Base-by-base conservation (phyloP, 35 echinoderm and acorn worm species). In the Ptychodera flava region DNA sequence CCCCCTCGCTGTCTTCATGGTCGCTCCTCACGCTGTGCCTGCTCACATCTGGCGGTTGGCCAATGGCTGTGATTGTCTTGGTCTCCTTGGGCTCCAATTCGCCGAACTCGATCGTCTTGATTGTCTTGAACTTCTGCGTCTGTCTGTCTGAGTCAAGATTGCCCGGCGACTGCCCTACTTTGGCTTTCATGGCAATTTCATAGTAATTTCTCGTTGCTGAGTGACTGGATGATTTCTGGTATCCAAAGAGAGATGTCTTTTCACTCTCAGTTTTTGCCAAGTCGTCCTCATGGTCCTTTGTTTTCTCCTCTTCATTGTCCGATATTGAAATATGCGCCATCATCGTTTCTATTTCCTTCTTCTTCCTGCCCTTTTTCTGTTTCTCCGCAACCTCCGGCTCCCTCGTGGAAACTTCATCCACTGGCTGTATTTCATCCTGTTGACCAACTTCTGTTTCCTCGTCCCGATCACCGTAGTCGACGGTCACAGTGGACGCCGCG, bases 271-370 rank as follows among this genome's bases (percentile, higher is more conserved):
- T 22, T 64, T 64, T 22, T 12, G 6, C 45, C 6, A 64, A 64
- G 45, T 64, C 45, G 22, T 22, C 22, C 6, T 34, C 78, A 79
- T 31, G 28, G 27, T 28, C 34, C 6, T 77, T 28, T 0, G 1
- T 78, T 16, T 79, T 34, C 0, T 85, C 34, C 22, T 35, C 64
- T 78, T 92, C 90, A 2, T 91, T 82, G 45, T 90, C 88, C 1
- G 77, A 81, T 77, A 89, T 37, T 28, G 76, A 76, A 32, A 92
- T 53, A 16, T 37, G 75, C 0, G 91, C 88, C 91, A 92, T 92
- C 91, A 92, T 92, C 0, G 91, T 92, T 75, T 92, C 91, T 27
- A 92, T 64, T 32, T 92, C 91, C 22, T 78, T 6, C 31, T 32
- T 88, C 0, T 32, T 36, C 35, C 36, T 86, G 22, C 28, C 28